A percentile compares a stretch with the other conserved stretches of the same genome.
phyloP scores from a whole-genome alignment of 2,113 vertebrate species.

The Oryzias woworae region DNA sequence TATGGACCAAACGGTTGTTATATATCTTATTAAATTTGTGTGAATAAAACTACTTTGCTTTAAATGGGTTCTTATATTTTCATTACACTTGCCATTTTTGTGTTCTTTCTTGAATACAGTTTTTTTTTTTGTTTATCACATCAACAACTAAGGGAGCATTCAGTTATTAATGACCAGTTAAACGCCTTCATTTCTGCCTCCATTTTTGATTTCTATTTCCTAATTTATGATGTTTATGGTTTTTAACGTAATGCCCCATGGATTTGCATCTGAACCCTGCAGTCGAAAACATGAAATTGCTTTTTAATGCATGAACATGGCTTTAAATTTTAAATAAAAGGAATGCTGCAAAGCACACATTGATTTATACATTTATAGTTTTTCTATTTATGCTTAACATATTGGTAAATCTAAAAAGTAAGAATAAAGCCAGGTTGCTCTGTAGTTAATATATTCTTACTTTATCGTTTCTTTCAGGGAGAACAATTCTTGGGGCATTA shows the following conservation, averaged over 20 bases:
- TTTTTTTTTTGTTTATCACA: slow-evolving; percentile 59
- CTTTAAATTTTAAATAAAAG: slow-evolving; percentile 82
- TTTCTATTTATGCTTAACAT: slow-evolving; percentile 69
- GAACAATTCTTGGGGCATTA: slow-evolving; percentile 99
- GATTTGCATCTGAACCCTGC: slow-evolving; percentile 88
- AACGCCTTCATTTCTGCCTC: slow-evolving; percentile 72
- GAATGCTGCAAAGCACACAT: slow-evolving; percentile 81
- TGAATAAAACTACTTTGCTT: slow-evolving; percentile 99
- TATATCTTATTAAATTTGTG: slow-evolving; percentile 99
- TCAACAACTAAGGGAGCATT: slow-evolving; percentile 66
- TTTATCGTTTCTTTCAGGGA: slow-evolving; percentile 99
- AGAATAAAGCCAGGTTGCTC: slow-evolving; percentile 96
- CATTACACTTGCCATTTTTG: slow-evolving; percentile 80
- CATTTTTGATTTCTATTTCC: slow-evolving; percentile 77
- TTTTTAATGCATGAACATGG: slow-evolving; percentile 95
- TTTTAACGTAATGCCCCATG: slow-evolving; percentile 94
- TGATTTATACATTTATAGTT: slow-evolving; percentile 60
- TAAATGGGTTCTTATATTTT: slow-evolving; percentile 98
- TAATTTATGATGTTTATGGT: slow-evolving; percentile 80
- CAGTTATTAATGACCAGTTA: slow-evolving; percentile 67
- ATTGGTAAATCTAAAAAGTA: slow-evolving; percentile 78
- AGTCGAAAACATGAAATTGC: slow-evolving; percentile 80
- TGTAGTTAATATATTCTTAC: slow-evolving; percentile 99
- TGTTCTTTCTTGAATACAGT: slow-evolving; percentile 67
- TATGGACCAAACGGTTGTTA: slow-evolving; percentile 99